phyloP scores from a whole-genome alignment of 2,888 invertebrate species.

The Halictus quadricinctus region DNA sequence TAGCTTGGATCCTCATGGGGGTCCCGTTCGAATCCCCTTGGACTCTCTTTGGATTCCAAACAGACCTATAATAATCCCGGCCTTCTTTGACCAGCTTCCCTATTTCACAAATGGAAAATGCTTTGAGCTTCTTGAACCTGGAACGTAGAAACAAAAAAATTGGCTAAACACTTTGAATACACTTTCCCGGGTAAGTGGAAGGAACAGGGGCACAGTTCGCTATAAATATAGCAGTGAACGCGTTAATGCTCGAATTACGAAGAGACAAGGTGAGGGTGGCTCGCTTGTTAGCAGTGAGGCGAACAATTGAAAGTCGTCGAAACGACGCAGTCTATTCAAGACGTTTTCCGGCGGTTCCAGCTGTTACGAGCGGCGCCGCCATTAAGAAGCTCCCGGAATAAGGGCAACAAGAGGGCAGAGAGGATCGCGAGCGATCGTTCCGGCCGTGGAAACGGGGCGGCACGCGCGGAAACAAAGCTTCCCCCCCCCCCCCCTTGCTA shows the following conservation, averaged over 20 bases:
- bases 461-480: slow-evolving; percentile 34
- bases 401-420: slow-evolving; percentile 12
- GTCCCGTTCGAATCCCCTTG: too few species aligned
- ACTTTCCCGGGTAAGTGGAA: background rate
- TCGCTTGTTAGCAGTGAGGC: background rate
- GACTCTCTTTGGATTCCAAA: too few species aligned
- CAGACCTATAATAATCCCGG: background rate
- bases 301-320: slow-evolving; percentile 34
- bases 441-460: slow-evolving; percentile 6
- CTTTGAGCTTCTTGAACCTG: too few species aligned
- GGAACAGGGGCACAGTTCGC: background rate
- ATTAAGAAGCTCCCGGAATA: slow-evolving; percentile 32
- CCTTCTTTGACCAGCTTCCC: background rate
- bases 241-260: slow-evolving; percentile 12
- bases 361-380: slow-evolving; percentile 6
- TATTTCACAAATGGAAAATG: too few species aligned
- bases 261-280: background rate
- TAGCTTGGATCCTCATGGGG: background rate
- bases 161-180: background rate
- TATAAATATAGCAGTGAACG: background rate
- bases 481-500: background rate
- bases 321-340: slow-evolving; percentile 10
- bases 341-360: slow-evolving; percentile 19
- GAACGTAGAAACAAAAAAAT: background rate
- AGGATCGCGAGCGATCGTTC: slow-evolving; percentile 22